Evolutionary conservation across 2,113 vertebrate genomes (phyloP), one percentile per base, ranked within the genome.

Genomic region (Piprites chloris): DNA sequence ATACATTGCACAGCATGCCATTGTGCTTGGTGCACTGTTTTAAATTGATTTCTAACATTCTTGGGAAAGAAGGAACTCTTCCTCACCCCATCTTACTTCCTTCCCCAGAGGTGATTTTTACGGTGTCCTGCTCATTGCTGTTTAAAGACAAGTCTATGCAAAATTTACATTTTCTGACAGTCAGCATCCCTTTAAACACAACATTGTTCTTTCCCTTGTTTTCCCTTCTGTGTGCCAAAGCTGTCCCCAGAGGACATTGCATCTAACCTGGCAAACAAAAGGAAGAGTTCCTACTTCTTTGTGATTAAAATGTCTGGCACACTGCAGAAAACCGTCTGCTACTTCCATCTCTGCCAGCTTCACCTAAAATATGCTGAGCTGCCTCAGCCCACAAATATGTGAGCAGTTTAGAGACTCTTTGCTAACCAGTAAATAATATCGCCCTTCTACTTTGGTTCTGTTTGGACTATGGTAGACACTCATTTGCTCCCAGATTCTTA

Each of bases 181-280:
- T 30, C 8, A 0, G 16, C 22, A 46, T 46, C 28, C 28, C 23
- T 59, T 88, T 68, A 75, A 75, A 63, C 11, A 24, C 46, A 68
- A 28, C 1, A 1, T 20, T 13, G 11, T 59, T 79, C 19, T 71
- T 56, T 27, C 39, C 41, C n/a, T 21, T 58, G 1, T 0, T 71
- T 56, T 24, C 42, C 41, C 37, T 21, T 58, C 0, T 0, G 1
- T 24, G 15, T 79, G 47, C 35, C 71, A 80, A 44, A 76, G 30
- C 33, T 32, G 16, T 39, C 19, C 33, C 33, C 2, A 2, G 9
- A 33, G 27, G 46, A 26, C 69, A 53, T 5, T 82, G 33, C 28
- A 28, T 39, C 30, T 44, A 66, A 61, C 19, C 23, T 56, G 84
- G 30, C 42, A 85, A 35, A 55, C 24, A 46, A 50, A 50, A 50